These are phyloP conservation scores for Macroramphosus scolopax DNA, from an alignment of 2,797 vertebrate species.

Conservation along the genomic window DNA sequence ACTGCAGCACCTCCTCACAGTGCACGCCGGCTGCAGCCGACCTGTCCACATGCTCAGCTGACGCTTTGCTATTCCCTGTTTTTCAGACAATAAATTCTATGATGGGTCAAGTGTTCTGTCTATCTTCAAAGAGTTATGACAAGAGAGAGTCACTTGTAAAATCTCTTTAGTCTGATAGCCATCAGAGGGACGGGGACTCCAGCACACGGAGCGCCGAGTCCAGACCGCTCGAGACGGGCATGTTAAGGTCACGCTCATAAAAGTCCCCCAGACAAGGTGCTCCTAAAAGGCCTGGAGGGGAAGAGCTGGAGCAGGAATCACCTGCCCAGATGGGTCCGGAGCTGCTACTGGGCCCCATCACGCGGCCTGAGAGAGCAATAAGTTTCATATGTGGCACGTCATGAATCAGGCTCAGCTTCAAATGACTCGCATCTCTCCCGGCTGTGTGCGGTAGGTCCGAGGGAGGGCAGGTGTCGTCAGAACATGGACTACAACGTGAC, in stretches of 20 bases:
- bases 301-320: conserved; percentile 40
- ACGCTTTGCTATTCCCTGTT: conserved; percentile 35
- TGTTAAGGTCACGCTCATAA: conserved; percentile 70
- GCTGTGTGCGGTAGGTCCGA: conserved; percentile 31
- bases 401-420: conserved; percentile 39
- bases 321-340: conserved; percentile 57
- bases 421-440: too few species aligned
- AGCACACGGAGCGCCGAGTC: conserved; percentile 58
- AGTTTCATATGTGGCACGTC: conserved; percentile 39
- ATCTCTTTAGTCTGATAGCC: conserved; percentile 45
- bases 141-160: conserved; percentile 48
- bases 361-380: conserved; percentile 28
- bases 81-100: conserved; percentile 52
- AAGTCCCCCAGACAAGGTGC: conserved; percentile 39
- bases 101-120: too few species aligned
- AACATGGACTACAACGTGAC: conserved; percentile 22
- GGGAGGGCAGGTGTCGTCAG: conserved; percentile 8
- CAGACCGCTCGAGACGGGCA: conserved; percentile 63
- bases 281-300: conserved; percentile 45
- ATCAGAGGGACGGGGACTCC: conserved; percentile 45
- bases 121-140: conserved; percentile 55
- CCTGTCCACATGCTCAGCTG: too few species aligned
- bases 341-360: conserved; percentile 35
- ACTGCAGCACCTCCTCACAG: too few species aligned
- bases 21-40: too few species aligned